phyloP scores from a whole-genome alignment of 2,113 vertebrate genomes.

The Colossoma macropomum region DNA sequence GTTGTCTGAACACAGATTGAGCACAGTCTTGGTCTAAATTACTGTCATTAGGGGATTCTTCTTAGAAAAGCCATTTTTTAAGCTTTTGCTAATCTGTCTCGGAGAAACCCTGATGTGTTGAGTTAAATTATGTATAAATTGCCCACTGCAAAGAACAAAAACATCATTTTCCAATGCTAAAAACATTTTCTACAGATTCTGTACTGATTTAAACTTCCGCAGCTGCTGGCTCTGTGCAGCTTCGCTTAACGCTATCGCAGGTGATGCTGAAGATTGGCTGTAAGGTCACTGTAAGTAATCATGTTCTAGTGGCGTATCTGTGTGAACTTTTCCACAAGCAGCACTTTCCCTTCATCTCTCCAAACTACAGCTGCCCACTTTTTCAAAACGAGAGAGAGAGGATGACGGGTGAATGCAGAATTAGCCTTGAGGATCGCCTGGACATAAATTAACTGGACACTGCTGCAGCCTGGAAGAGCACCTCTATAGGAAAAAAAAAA shows the following conservation, averaged over 20 bases:
- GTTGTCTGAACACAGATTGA: background rate
- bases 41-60: background rate
- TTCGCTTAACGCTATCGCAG: background rate
- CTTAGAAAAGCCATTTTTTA: background rate
- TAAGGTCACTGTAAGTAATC: constrained; percentile 8
- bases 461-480: background rate
- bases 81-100: background rate
- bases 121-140: background rate
- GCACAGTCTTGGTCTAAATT: background rate
- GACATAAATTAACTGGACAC: constrained; percentile 11
- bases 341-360: background rate
- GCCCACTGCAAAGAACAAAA: background rate
- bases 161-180: background rate
- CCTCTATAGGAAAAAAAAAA: background rate
- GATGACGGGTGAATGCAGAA: constrained; percentile 31
- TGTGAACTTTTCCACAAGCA: background rate
- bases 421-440: constrained; percentile 1
- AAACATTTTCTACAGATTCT: background rate
- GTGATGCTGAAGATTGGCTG: background rate
- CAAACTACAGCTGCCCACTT: background rate
- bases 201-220: background rate
- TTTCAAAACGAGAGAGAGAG: background rate
- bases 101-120: background rate
- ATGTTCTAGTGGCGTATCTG: background rate
- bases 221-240: too few species aligned